Conservation (phyloP, 2,797 vertebrate genomes). For the Silurus lanzhouensis region DNA sequence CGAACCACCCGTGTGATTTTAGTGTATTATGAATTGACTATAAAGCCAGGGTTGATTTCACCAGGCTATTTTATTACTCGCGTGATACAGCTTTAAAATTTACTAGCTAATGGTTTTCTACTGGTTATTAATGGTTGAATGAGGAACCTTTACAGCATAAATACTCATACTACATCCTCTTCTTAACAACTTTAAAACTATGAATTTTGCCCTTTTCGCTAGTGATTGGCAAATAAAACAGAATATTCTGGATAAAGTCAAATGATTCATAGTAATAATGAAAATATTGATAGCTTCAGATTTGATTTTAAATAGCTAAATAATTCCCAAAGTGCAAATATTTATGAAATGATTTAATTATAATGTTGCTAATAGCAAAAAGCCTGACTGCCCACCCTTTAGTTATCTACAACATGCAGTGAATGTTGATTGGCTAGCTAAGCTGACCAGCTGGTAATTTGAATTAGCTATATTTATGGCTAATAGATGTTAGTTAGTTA, state of each 20-base stretch:
- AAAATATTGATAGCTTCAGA: not conserved
- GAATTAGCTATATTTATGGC: too few species aligned
- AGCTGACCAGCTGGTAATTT: not conserved
- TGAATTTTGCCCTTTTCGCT: not conserved
- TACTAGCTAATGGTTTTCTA: not conserved
- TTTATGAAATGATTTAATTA: not conserved
- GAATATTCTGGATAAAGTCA: too few species aligned
- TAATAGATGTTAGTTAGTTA: not conserved
- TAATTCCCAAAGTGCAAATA: not conserved
- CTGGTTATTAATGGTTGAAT: not conserved
- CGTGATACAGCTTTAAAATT: not conserved
- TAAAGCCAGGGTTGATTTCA: not conserved
- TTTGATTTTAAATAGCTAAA: not conserved
- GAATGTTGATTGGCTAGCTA: not conserved
- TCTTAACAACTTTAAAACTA: not conserved
- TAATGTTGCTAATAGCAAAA: not conserved
- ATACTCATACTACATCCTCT: not conserved
- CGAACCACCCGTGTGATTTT: not conserved
- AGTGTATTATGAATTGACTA: not conserved
- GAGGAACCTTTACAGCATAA: too few species aligned
- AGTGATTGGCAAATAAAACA: not conserved
- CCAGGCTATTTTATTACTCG: not conserved
- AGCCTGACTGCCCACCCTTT: not conserved
- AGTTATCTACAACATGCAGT: not conserved
- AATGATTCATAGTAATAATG: not conserved